Percentiles rank a stretch among this genome's conserved stretches.
phyloP scores from a whole-genome alignment of 2,888 invertebrate species.

The Drosophila koepferae region DNA sequence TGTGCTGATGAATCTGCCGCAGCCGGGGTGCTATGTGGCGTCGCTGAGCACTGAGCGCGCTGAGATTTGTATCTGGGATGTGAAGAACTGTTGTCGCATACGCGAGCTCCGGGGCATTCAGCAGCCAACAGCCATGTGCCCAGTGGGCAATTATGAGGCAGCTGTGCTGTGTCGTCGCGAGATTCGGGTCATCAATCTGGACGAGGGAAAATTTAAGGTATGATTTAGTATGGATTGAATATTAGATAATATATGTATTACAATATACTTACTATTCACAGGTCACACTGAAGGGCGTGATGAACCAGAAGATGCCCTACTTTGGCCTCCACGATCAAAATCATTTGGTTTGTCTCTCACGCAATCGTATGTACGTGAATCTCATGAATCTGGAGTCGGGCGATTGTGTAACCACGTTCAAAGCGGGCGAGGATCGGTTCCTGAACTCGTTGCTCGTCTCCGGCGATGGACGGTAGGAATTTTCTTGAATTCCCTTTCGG shows the following conservation, averaged over 20 bases:
- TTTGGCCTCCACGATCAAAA: constrained; percentile 93
- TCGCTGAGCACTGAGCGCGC: constrained; percentile 91
- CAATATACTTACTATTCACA: constrained; percentile 66
- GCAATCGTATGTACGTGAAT: constrained; percentile 96
- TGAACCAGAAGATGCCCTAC: constrained; percentile 97
- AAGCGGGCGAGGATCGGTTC: constrained; percentile 95
- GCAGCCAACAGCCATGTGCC: constrained; percentile 91
- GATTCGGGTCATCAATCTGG: constrained; percentile 91
- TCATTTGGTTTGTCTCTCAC: constrained; percentile 91
- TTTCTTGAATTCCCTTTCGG: fast-evolving
- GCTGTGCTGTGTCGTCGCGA: constrained; percentile 93
- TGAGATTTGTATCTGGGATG: constrained; percentile 94
- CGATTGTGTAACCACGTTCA: constrained; percentile 90
- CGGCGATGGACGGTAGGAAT: constrained; percentile 91
- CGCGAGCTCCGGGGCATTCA: constrained; percentile 90
- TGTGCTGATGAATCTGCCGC: constrained; percentile 83
- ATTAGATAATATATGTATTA: not conserved
- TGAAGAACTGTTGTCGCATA: constrained; percentile 88
- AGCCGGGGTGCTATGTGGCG: constrained; percentile 90
- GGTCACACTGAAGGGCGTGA: constrained; percentile 92
- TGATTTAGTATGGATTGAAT: not conserved
- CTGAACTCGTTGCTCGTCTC: constrained; percentile 94
- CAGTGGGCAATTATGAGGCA: constrained; percentile 91
- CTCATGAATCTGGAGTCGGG: constrained; percentile 93
- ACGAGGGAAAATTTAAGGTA: constrained; percentile 88